Conservation (phyloP, 2,113 vertebrate species). For the Petaurus breviceps region DNA sequence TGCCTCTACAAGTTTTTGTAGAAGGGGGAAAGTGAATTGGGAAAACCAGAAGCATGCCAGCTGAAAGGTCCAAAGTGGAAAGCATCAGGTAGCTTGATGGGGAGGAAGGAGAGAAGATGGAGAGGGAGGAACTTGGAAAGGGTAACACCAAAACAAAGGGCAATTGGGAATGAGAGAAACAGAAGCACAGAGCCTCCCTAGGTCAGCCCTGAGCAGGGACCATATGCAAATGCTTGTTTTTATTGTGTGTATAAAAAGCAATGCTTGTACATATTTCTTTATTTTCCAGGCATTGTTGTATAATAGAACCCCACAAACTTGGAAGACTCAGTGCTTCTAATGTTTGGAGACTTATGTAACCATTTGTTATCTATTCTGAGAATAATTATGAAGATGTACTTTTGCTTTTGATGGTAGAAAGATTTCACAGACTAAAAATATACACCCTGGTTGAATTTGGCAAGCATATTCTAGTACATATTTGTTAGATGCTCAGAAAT, state of each 20-base stretch:
- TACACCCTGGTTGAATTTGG: constrained; percentile 30
- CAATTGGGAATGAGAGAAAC: background rate
- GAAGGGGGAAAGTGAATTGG: background rate
- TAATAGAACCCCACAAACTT: constrained; percentile 24
- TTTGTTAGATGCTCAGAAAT: constrained; percentile 49
- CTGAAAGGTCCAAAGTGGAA: background rate
- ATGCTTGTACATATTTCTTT: background rate
- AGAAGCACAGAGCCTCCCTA: background rate
- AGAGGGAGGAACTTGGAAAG: background rate
- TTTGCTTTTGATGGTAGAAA: constrained; percentile 37
- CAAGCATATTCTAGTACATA: constrained; percentile 5
- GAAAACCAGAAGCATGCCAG: background rate
- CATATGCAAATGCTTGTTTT: constrained; percentile 31
- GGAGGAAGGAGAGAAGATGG: background rate
- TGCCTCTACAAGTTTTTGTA: background rate
- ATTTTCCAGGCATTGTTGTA: constrained; percentile 35
- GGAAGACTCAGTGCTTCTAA: constrained; percentile 40
- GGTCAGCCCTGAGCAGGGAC: background rate
- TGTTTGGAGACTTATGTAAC: constrained; percentile 18
- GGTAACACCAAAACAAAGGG: background rate
- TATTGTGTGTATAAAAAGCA: constrained; percentile 24
- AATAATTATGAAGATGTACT: constrained; percentile 45
- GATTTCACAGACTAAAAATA: constrained; percentile 54
- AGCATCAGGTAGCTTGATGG: background rate
- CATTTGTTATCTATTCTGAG: constrained; percentile 51